Evolutionary conservation across 2,113 vertebrate genomes (phyloP).

Genomic region (Cheirogaleus medius): DNA sequence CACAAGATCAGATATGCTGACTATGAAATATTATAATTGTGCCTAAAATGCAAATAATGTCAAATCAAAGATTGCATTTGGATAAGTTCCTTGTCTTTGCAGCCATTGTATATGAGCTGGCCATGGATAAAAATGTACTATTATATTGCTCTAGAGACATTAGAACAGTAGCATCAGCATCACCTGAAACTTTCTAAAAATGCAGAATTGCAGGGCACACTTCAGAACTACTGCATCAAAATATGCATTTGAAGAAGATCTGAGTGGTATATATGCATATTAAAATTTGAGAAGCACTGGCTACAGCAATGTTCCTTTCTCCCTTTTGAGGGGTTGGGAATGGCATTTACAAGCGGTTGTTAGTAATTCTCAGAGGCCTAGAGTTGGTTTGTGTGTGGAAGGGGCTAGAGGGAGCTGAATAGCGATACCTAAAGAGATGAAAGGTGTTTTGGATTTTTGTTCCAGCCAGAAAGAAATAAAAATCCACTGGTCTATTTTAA

Average conservation of each 20-base stretch:
- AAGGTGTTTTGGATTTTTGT: background rate
- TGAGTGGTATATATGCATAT: no score
- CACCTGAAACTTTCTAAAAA: background rate
- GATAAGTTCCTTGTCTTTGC: background rate
- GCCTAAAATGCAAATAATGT: background rate
- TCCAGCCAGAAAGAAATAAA: background rate
- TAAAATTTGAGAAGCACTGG: background rate
- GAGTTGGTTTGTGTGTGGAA: background rate
- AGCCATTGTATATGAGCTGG: background rate
- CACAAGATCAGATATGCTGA: background rate
- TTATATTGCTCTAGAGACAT: background rate
- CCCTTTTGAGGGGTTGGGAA: fast-evolving
- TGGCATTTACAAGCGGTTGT: background rate
- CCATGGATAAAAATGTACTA: background rate
- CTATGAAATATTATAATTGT: background rate
- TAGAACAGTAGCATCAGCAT: no score
- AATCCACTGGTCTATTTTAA: background rate
- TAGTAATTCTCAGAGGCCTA: background rate
- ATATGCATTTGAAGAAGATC: background rate
- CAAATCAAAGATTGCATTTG: background rate
- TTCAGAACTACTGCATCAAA: background rate
- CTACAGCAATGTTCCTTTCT: background rate
- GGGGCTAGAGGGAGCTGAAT: background rate
- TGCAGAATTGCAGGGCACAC: background rate
- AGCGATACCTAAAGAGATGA: background rate